phyloP scores from a whole-genome alignment of 2,797 vertebrate genomes.

The Odontamblyopus lacepedii region DNA sequence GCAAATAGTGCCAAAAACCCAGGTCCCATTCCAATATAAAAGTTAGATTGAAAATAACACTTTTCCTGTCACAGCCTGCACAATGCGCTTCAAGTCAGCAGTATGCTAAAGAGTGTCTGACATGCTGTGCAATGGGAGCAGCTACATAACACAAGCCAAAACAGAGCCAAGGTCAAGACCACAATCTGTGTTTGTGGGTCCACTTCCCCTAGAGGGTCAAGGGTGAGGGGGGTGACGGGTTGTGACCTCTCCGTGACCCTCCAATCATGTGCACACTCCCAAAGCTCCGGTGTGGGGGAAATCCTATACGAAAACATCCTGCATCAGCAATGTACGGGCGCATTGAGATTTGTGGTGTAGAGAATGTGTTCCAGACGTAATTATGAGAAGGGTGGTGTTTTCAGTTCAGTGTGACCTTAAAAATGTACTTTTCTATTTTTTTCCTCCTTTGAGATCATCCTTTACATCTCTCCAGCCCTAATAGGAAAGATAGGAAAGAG shows the following conservation, averaged over 20 bases:
- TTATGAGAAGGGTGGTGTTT: conserved; percentile 4
- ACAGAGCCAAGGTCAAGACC: conserved; percentile 57
- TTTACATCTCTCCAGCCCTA: background rate
- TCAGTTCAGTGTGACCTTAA: background rate
- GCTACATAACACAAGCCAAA: conserved; percentile 30
- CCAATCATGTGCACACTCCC: conserved; percentile 38
- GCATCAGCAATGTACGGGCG: conserved; percentile 34
- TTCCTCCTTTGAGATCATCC: background rate
- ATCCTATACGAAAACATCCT: conserved; percentile 22
- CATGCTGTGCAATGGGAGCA: conserved; percentile 44
- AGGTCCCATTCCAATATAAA: conserved; percentile 10
- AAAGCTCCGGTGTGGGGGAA: conserved; percentile 22
- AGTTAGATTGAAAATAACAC: conserved; percentile 11
- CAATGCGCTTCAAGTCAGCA: conserved; percentile 22
- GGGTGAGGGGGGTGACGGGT: background rate
- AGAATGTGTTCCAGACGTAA: conserved; percentile 5
- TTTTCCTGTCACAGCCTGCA: conserved; percentile 1
- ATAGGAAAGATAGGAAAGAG: background rate
- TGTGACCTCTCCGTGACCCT: conserved; percentile 39
- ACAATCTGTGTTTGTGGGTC: conserved; percentile 59
- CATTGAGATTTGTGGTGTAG: conserved; percentile 12
- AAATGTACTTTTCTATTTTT: background rate
- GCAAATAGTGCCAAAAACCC: background rate
- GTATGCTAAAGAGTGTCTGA: conserved; percentile 45
- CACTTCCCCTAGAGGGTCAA: conserved; percentile 31